A percentile compares a stretch with the other conserved stretches of the same genome.
phyloP scores from a whole-genome alignment of 2,888 invertebrate genomes.

The Brenthis ino region DNA sequence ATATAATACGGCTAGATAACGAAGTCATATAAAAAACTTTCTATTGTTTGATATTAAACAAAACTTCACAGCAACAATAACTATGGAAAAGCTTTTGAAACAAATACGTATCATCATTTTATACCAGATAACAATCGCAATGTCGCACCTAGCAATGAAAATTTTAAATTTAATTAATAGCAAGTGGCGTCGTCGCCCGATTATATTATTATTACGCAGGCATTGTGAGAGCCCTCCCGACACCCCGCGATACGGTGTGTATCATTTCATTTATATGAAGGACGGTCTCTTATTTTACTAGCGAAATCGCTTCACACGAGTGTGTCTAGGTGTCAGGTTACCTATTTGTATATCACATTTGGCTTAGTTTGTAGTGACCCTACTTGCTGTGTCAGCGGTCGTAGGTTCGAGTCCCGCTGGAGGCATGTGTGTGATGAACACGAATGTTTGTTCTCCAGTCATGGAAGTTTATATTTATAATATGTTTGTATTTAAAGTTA shows the following conservation, averaged over 20 bases:
- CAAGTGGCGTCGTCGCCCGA: slow-evolving; percentile 73
- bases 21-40: slow-evolving; percentile 9
- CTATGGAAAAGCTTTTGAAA: slow-evolving; percentile 36
- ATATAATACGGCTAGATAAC: slow-evolving; percentile 1
- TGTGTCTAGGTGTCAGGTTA: too few relatives aligned
- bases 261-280: not conserved
- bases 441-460: too few relatives aligned
- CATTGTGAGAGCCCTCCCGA: slow-evolving; percentile 57
- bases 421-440: too few relatives aligned
- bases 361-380: too few relatives aligned
- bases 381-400: too few relatives aligned
- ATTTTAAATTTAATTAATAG: slow-evolving; percentile 81
- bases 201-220: slow-evolving; percentile 77
- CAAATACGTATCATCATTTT: slow-evolving; percentile 40
- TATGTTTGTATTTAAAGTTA: too few relatives aligned
- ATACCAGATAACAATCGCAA: slow-evolving; percentile 41
- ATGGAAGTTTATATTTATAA: too few relatives aligned
- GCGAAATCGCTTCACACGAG: too few relatives aligned
- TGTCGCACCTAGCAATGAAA: slow-evolving; percentile 61
- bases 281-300: not conserved
- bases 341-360: not conserved
- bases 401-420: too few relatives aligned
- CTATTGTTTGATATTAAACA: slow-evolving; percentile 7
- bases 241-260: slow-evolving; percentile 34
- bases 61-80: slow-evolving; percentile 25